A percentile compares a stretch with the other conserved stretches of the same genome.
Conservation (phyloP, 1,140 invertebrate genomes). For the Lepidurus arcticus region DNA sequence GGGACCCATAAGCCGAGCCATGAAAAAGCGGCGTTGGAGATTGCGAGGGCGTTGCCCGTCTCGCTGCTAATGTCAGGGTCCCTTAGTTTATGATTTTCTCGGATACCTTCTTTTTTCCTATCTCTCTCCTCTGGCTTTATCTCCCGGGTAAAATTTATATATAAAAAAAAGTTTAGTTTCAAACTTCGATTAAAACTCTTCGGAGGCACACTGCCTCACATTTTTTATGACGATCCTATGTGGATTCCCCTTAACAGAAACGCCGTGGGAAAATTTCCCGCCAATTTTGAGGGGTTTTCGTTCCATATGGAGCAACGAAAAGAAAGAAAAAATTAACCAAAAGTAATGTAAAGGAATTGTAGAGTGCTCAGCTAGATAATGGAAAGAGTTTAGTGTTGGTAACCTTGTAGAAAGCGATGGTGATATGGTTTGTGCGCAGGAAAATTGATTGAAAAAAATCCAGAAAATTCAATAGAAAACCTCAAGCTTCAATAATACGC, state of each 20-base stretch:
- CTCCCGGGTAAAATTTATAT: not conserved
- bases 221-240: slow-evolving; percentile 2
- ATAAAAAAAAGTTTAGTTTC: not conserved
- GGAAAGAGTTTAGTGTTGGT: too few relatives aligned
- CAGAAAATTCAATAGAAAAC: too few relatives aligned
- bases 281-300: not conserved
- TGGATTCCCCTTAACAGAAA: not conserved
- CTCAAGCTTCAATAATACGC: too few relatives aligned
- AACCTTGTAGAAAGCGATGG: too few relatives aligned
- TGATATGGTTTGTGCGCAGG: too few relatives aligned
- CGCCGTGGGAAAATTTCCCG: slow-evolving; percentile 7
- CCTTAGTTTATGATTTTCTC: slow-evolving; percentile 16
- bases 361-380: too few relatives aligned
- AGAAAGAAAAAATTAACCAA: too few relatives aligned
- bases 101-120: slow-evolving; percentile 14
- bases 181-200: slow-evolving; percentile 12
- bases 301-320: not conserved
- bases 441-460: too few relatives aligned
- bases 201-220: slow-evolving; percentile 14
- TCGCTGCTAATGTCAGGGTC: slow-evolving; percentile 20
- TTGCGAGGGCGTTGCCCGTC: slow-evolving; percentile 16
- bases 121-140: not conserved
- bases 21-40: slow-evolving; percentile 17
- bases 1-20: slow-evolving; percentile 20
- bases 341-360: too few relatives aligned